These are phyloP conservation scores for Hesperophylax magnus DNA, from an alignment of 1,140 invertebrate genomes.

Conservation along the genomic window DNA sequence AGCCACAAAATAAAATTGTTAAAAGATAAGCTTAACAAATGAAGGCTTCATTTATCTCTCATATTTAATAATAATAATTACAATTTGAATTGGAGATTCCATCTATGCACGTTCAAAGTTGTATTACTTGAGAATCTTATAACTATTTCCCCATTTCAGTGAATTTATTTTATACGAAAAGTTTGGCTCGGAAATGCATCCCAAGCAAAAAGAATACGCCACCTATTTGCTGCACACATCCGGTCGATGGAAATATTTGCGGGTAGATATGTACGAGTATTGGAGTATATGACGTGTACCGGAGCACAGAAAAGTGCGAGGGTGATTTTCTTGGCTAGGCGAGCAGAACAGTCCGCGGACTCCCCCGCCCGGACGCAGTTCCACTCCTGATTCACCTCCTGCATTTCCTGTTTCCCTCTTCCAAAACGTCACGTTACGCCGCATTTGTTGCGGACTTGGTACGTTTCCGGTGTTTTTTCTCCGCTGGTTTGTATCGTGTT, in stretches of 20 bases:
- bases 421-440: conserved; percentile 53
- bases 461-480: conserved; percentile 49
- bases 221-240: conserved; percentile 35
- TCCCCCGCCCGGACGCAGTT: conserved; percentile 36
- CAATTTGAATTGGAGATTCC: no score
- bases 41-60: no score
- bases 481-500: conserved; percentile 12
- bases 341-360: background rate
- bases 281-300: background rate
- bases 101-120: no score
- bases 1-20: no score
- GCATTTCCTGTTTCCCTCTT: conserved; percentile 37
- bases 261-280: conserved; percentile 6
- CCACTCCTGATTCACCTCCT: conserved; percentile 35
- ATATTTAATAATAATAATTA: no score
- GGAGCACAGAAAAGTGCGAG: background rate
- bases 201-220: background rate
- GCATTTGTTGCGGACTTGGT: conserved; percentile 54
- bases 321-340: conserved; percentile 29
- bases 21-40: no score
- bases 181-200: no score
- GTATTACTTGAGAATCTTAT: no score
- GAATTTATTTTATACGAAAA: no score
- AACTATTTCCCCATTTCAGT: no score
- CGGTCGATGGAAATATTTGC: conserved; percentile 33